Evolutionary conservation across 2,888 invertebrate genomes (phyloP).

Genomic region (Malthinus flaveolus): DNA sequence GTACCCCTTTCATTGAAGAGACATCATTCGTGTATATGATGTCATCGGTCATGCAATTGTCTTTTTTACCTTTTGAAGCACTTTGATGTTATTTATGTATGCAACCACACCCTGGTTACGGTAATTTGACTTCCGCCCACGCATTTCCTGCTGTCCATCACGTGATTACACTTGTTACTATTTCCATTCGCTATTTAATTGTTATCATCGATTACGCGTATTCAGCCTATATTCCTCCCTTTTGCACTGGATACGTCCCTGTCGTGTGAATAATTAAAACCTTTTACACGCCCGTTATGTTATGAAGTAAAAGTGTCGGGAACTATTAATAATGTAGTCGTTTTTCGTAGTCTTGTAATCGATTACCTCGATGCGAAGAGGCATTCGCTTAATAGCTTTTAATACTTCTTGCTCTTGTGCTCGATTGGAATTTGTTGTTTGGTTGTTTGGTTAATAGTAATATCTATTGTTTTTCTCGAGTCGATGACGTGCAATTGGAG

Average conservation of each 20-base stretch:
- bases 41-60: slow-evolving; percentile 7
- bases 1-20: not conserved
- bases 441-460: not conserved
- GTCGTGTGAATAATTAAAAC: not conserved
- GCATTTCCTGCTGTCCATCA: slow-evolving; percentile 36
- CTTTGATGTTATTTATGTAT: slow-evolving; percentile 12
- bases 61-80: slow-evolving; percentile 11
- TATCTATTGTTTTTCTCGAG: not conserved
- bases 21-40: not conserved
- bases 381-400: not conserved
- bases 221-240: too few relatives aligned
- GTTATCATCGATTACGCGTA: not conserved
- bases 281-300: not conserved
- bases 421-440: not conserved
- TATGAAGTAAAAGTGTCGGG: slow-evolving; percentile 2
- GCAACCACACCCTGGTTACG: slow-evolving; percentile 35
- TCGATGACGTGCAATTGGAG: not conserved
- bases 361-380: slow-evolving; percentile 4
- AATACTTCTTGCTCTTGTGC: not conserved
- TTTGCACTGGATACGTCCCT: not conserved
- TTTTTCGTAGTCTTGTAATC: slow-evolving; percentile 4
- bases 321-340: slow-evolving; percentile 13
- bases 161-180: slow-evolving; percentile 29
- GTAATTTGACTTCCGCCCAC: slow-evolving; percentile 42
- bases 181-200: slow-evolving; percentile 16